These are phyloP conservation scores for Diploscapter pachys DNA, from an alignment of 1,140 invertebrate species.

Conservation along the genomic window DNA sequence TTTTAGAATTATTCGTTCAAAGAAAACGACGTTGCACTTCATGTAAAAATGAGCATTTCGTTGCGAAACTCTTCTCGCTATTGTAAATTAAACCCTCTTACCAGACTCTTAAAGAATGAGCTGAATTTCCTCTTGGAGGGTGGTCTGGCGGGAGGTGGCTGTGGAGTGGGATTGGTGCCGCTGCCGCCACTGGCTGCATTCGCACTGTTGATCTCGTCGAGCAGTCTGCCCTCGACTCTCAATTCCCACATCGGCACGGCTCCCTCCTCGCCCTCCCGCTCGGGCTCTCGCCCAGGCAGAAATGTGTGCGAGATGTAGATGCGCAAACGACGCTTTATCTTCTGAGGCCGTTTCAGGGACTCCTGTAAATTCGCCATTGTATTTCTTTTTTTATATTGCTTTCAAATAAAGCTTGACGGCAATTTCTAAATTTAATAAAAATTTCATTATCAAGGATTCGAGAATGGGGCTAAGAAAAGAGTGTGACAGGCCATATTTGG, in stretches of 20 bases:
- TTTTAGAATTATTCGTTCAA: too few relatives aligned
- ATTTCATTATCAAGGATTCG: too few relatives aligned
- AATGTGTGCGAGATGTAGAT: conserved; percentile 99
- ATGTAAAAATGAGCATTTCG: too few relatives aligned
- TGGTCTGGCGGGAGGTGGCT: neutral
- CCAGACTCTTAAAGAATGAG: conserved; percentile 94
- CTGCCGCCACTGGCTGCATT: neutral
- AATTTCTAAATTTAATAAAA: too few relatives aligned
- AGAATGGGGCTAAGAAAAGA: too few relatives aligned
- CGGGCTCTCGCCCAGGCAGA: conserved; percentile 79
- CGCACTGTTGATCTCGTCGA: conserved; percentile 71
- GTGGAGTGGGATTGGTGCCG: neutral
- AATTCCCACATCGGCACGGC: conserved; percentile 93
- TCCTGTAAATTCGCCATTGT: conserved; percentile 68
- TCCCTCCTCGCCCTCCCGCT: conserved; percentile 69
- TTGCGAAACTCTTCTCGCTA: neutral
- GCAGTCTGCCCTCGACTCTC: conserved; percentile 87
- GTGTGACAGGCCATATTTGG: too few relatives aligned
- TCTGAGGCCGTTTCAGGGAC: conserved; percentile 94
- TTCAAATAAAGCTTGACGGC: too few relatives aligned
- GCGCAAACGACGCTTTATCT: conserved; percentile 79
- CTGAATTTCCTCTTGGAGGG: conserved; percentile 88
- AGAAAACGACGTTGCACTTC: too few relatives aligned
- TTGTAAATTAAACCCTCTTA: conserved; percentile 5
- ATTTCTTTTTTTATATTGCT: too few relatives aligned